These are phyloP conservation scores for Philhelius pedissequus DNA, from an alignment of 2,888 invertebrate genomes.

Conservation along the genomic window DNA sequence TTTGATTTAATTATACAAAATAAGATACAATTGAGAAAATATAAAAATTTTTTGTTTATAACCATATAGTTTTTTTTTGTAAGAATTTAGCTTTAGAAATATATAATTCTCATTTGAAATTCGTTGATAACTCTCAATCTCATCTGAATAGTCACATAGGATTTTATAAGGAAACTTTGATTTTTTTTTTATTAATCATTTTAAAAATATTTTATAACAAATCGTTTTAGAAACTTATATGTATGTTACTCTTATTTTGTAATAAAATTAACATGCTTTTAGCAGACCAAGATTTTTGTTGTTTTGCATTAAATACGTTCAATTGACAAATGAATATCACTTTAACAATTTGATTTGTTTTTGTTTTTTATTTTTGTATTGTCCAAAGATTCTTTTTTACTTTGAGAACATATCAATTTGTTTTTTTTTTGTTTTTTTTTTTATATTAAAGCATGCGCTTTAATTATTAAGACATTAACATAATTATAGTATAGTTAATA, in stretches of 20 bases:
- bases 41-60: no score
- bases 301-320: conserved; percentile 41
- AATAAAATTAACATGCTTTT: conserved; percentile 15
- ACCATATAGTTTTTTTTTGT: no score
- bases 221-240: conserved; percentile 46
- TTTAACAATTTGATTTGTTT: conserved; percentile 31
- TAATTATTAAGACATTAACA: conserved; percentile 52
- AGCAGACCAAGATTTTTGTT: conserved; percentile 25
- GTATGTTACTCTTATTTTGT: conserved; percentile 3
- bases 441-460: conserved; percentile 1
- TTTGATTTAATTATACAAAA: no score
- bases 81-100: no score
- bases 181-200: conserved; percentile 16
- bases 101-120: no score
- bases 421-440: not conserved
- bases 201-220: conserved; percentile 32
- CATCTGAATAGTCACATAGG: no score
- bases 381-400: conserved; percentile 27
- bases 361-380: conserved; percentile 22
- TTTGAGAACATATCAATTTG: conserved; percentile 36
- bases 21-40: no score
- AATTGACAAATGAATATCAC: conserved; percentile 68
- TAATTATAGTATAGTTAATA: conserved; percentile 48
- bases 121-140: no score
- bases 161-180: conserved; percentile 19